Percentiles rank a stretch among this genome's conserved stretches.
Evolutionary conservation across 2,113 vertebrate genomes (phyloP).

Genomic region (Myotis davidii): DNA sequence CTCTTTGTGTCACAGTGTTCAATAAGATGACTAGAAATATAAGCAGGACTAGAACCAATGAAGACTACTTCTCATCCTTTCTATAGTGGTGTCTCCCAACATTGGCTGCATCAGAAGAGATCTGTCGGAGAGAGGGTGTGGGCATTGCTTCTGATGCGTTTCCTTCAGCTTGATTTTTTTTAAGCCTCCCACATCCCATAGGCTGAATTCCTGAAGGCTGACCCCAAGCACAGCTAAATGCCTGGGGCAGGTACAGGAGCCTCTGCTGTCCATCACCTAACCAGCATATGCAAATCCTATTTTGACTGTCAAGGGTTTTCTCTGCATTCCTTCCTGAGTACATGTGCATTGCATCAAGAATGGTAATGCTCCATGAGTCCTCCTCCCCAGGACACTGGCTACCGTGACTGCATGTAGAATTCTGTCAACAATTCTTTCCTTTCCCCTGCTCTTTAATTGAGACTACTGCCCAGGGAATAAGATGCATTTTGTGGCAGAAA

Average conservation of each 20-base stretch:
- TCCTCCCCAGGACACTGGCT: background rate
- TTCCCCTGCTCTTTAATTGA: constrained; percentile 32
- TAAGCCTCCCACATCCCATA: background rate
- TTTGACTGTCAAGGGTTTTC: background rate
- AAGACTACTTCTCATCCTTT: background rate
- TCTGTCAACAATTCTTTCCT: constrained; percentile 38
- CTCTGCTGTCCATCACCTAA: background rate
- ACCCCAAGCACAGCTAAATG: background rate
- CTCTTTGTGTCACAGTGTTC: background rate
- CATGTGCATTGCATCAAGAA: background rate
- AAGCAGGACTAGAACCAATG: background rate
- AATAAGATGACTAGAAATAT: constrained; percentile 19
- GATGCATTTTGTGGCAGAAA: background rate
- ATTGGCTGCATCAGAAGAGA: background rate
- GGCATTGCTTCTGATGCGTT: background rate
- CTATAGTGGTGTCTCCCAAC: background rate
- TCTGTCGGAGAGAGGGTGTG: background rate
- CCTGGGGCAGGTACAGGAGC: background rate
- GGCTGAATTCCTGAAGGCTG: background rate
- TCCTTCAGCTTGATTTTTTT: background rate
- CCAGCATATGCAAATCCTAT: background rate
- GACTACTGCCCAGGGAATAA: background rate
- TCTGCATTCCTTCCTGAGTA: background rate
- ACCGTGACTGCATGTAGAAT: background rate
- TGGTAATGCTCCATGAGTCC: background rate